Evolutionary conservation across 2,113 vertebrate genomes (phyloP).

Genomic region (Colistium nudipinnis): DNA sequence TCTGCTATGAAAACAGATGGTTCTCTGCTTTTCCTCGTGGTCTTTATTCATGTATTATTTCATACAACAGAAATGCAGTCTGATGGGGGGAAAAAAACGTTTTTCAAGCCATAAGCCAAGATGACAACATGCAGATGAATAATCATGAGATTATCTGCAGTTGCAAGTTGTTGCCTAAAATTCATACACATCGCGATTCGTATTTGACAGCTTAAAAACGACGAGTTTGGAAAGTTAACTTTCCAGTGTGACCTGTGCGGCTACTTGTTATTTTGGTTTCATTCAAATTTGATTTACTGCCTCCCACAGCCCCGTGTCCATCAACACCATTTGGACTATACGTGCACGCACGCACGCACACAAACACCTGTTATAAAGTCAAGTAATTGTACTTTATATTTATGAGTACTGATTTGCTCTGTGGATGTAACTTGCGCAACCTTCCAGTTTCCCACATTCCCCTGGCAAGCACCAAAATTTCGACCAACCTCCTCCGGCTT

Average conservation of each 20-base stretch:
- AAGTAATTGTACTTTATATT: slow-evolving; percentile 6
- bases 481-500: background rate
- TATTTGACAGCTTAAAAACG: background rate
- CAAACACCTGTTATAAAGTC: slow-evolving; percentile 5
- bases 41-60: background rate
- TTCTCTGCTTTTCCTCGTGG: background rate
- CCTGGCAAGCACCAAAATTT: background rate
- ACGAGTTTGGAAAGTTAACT: slow-evolving; percentile 1
- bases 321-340: slow-evolving; percentile 24
- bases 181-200: too few species aligned
- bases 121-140: background rate
- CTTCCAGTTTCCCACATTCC: slow-evolving; percentile 4
- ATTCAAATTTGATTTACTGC: slow-evolving; percentile 18
- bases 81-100: background rate
- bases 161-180: too few species aligned
- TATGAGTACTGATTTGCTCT: slow-evolving; percentile 12
- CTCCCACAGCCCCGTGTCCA: slow-evolving; percentile 12
- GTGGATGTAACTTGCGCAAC: slow-evolving; percentile 4
- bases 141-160: too few species aligned
- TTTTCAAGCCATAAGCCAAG: background rate
- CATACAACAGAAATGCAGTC: background rate
- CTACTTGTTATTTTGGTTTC: background rate
- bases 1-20: background rate
- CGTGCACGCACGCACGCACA: background rate
- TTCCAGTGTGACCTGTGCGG: background rate